These are phyloP conservation scores for Microtus oregoni DNA, from an alignment of 2,113 vertebrate species.

Conservation along the genomic window DNA sequence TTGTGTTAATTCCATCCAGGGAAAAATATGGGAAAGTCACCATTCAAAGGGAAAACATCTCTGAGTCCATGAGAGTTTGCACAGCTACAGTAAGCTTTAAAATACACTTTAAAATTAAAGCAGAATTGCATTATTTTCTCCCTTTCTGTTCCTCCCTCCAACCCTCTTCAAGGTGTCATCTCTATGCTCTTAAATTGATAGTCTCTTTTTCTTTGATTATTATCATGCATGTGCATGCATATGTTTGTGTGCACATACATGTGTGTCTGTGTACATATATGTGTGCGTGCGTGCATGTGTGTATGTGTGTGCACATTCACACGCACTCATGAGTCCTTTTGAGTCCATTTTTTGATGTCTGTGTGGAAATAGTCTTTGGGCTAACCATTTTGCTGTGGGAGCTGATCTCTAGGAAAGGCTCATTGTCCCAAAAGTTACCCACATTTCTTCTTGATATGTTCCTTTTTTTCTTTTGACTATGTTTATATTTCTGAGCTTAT, in stretches of 20 bases:
- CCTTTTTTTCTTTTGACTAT: not conserved
- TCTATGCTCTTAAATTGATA: not conserved
- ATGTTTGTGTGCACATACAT: no score
- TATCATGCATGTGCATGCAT: not conserved
- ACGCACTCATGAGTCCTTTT: not conserved
- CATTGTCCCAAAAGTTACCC: not conserved
- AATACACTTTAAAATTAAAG: not conserved
- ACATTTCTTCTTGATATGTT: not conserved
- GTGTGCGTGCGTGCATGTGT: not conserved
- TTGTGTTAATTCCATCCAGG: not conserved
- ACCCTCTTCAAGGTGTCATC: not conserved
- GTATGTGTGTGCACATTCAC: not conserved
- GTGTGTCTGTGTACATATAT: not conserved
- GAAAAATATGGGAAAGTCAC: not conserved
- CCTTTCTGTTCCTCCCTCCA: not conserved
- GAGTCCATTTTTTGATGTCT: not conserved
- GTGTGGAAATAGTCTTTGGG: not conserved
- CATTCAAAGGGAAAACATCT: not conserved
- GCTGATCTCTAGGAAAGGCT: not conserved
- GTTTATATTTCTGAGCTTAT: not conserved
- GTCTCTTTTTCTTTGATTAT: not conserved
- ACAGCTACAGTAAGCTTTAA: not conserved
- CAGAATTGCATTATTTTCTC: not conserved
- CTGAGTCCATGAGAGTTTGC: not conserved
- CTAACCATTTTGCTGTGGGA: not conserved